Percentiles rank a stretch among this genome's conserved stretches.
phyloP scores from a whole-genome alignment of 2,113 vertebrate genomes.

The Pseudorhombus dupliciocellatus region DNA sequence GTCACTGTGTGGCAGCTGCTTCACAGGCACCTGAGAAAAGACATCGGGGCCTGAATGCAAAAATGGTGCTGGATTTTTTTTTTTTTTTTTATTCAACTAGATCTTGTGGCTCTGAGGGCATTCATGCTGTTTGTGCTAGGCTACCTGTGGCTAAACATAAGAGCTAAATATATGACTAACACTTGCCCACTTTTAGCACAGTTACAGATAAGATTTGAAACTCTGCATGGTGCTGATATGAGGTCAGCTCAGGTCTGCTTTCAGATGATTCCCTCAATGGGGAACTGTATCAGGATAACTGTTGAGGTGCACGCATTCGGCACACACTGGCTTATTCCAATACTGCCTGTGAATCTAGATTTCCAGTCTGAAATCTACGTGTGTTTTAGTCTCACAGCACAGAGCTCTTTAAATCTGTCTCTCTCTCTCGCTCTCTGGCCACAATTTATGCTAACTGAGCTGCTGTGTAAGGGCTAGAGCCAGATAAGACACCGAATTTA shows the following conservation, averaged over 20 bases:
- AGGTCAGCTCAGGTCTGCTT: constrained; percentile 34
- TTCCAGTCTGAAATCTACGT: constrained; percentile 48
- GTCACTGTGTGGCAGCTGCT: constrained; percentile 35
- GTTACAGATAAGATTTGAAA: background rate
- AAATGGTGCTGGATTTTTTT: constrained; percentile 13
- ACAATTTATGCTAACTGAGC: constrained; percentile 28
- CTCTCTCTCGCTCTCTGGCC: constrained; percentile 28
- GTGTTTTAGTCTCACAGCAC: constrained; percentile 53
- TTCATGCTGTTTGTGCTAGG: background rate
- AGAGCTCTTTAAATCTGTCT: constrained; percentile 47
- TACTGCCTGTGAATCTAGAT: constrained; percentile 20
- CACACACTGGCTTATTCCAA: constrained; percentile 23
- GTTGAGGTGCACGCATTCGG: constrained; percentile 21
- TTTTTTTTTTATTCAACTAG: constrained; percentile 3
- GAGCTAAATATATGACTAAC: constrained; percentile 18
- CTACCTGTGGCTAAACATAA: background rate
- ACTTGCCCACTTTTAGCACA: background rate
- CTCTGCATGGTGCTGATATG: background rate
- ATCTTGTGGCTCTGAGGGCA: background rate
- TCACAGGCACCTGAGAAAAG: constrained; percentile 34
- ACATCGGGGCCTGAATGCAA: constrained; percentile 30
- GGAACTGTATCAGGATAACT: constrained; percentile 20
- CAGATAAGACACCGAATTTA: constrained; percentile 12
- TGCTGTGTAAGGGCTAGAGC: constrained; percentile 14
- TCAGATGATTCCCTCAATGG: constrained; percentile 25